Evolutionary conservation across 1,140 invertebrate genomes (phyloP).

Genomic region (Archivesica marissinica): DNA sequence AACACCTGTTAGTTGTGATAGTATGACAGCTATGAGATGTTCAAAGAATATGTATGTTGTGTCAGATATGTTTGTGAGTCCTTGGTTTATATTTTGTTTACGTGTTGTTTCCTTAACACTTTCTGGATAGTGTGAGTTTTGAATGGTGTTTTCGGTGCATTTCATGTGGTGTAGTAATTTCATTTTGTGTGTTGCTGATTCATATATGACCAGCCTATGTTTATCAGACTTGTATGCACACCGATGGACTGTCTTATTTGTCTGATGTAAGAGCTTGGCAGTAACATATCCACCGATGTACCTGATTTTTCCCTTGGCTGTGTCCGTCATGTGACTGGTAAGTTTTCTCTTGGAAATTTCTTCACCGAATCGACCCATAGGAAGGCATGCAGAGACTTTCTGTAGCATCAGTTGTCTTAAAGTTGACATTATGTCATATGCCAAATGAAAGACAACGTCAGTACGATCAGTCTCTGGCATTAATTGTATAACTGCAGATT

Average conservation of each 20-base stretch:
- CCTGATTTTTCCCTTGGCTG: conserved; percentile 39
- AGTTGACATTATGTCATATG: conserved; percentile 35
- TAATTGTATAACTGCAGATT: conserved; percentile 21
- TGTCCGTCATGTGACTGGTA: conserved; percentile 27
- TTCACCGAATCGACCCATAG: background rate
- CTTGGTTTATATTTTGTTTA: background rate
- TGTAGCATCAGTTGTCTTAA: conserved; percentile 4
- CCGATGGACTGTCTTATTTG: background rate
- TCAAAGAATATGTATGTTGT: conserved; percentile 18
- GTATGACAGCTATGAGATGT: background rate
- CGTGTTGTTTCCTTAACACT: background rate
- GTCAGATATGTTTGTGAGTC: conserved; percentile 17
- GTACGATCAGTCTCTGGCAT: conserved; percentile 2
- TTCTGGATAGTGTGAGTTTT: background rate
- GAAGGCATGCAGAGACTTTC: conserved; percentile 11
- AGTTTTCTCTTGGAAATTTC: background rate
- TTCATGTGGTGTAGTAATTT: conserved; percentile 21
- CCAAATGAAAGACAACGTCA: conserved; percentile 10
- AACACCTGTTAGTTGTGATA: background rate
- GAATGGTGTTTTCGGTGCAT: conserved; percentile 11
- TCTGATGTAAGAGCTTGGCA: conserved; percentile 25
- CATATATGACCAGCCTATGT: conserved; percentile 15
- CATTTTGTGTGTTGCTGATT: conserved; percentile 7
- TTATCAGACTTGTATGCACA: background rate
- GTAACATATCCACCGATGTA: conserved; percentile 40